A percentile compares a stretch with the other conserved stretches of the same genome.
Evolutionary conservation across 2,113 vertebrate genomes (phyloP).

Genomic region (Mustela nigripes): DNA sequence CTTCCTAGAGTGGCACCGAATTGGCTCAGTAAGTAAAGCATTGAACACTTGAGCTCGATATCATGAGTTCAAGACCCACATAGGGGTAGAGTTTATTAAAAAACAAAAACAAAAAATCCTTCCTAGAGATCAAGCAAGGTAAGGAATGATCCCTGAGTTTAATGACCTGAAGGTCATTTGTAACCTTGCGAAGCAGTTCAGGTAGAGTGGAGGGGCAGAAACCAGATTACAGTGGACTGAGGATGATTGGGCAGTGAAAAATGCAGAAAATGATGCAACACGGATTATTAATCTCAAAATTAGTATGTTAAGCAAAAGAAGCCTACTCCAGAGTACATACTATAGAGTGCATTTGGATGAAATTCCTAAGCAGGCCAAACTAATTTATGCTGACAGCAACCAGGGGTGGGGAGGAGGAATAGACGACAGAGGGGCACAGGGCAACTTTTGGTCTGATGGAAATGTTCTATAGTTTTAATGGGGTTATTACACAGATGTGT

Average conservation of each 20-base stretch:
- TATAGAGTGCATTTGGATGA: neutral
- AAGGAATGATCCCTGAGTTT: neutral
- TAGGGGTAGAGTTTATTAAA: neutral
- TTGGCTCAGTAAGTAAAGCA: neutral
- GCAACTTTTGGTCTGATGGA: neutral
- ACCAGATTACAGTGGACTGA: neutral
- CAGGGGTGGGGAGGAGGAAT: neutral
- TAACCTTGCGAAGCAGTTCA: neutral
- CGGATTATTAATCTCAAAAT: neutral
- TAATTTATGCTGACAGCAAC: neutral
- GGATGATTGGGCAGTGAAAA: neutral
- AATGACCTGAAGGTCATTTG: neutral
- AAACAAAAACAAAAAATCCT: neutral
- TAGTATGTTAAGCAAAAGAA: constrained; percentile 4
- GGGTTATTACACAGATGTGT: neutral
- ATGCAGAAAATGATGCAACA: neutral
- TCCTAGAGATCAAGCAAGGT: neutral
- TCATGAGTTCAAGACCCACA: neutral
- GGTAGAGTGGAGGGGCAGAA: neutral
- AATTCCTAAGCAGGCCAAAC: neutral
- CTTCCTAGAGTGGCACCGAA: neutral
- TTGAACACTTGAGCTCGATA: neutral
- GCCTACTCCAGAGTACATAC: neutral
- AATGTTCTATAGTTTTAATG: neutral
- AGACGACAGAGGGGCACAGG: neutral